Conservation (phyloP, 2,888 invertebrate species). For the Eubasilissa splendida region DNA sequence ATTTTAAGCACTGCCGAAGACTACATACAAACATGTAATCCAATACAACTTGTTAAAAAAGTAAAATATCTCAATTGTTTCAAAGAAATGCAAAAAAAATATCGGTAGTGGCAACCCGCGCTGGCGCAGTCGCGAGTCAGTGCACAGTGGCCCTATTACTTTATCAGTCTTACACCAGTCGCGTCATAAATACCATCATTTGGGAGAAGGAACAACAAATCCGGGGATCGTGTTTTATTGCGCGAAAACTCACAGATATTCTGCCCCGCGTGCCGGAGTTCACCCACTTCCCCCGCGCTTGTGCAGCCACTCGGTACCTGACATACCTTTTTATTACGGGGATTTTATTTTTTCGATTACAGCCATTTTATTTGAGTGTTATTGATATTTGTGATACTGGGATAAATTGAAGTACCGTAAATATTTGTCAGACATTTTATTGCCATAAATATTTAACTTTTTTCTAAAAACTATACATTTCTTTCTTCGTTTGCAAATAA, state of each 20-base stretch:
- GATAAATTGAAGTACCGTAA: too few species aligned
- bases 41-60: too few species aligned
- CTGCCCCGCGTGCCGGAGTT: neutral
- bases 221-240: slow-evolving; percentile 74
- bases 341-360: slow-evolving; percentile 34
- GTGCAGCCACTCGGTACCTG: neutral
- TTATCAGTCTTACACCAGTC: slow-evolving; percentile 70
- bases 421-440: too few species aligned
- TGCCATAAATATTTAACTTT: too few species aligned
- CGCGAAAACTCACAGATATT: slow-evolving; percentile 75
- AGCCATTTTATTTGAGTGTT: slow-evolving; percentile 27
- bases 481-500: too few species aligned
- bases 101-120: neutral
- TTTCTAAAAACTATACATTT: too few species aligned
- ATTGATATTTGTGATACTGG: slow-evolving; percentile 10
- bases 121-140: slow-evolving; percentile 14
- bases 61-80: too few species aligned
- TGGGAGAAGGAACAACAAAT: slow-evolving; percentile 59
- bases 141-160: slow-evolving; percentile 44
- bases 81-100: too few species aligned
- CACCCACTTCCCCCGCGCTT: neutral
- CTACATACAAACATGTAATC: too few species aligned
- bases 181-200: slow-evolving; percentile 67
- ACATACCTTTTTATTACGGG: slow-evolving; percentile 18
- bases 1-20: too few species aligned